Base-by-base conservation (phyloP, 37 sponge, comb jelly and placozoan species). In the Chondrilla cf. caribensis region DNA sequence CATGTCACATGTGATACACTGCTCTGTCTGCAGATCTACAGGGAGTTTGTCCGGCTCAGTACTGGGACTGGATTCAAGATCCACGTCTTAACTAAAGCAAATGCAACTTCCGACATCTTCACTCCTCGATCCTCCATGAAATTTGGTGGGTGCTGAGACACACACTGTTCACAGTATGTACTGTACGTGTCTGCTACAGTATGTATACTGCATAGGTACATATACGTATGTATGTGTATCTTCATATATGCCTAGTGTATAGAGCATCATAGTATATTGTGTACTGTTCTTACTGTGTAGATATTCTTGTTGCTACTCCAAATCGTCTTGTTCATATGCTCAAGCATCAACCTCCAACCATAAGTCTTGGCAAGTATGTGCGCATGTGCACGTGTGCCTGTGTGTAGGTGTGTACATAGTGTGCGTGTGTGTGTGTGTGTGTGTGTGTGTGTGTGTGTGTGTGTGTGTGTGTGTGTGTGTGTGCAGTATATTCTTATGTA, bases 221-320 rank as follows among this genome's bases (percentile, higher is more conserved):
- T 3, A 21, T 77, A 15, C 11, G 9, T 15, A 36, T 73, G 76
- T 15, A 32, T 73, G 40, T 24, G 35, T 5, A 40, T 9, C 35
- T 18, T 37, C 15, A 22, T n/a, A 40, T 41, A 40, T 37, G 17
- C 31, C 11, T 24, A 66, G 68, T 24, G 68, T 22, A 14, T n/a
- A 66, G 25, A 11, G 25, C 68, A 66, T 11, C 31, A 66, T 55
- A 19, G 17, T 47, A 11, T 47, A 47, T 47, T 47, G 2, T 33
- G 15, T 33, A 26, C 32, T 67, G 68, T 38, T 24, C 62, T 24
- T 25, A 32, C 18, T 58, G 0, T 64, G 37, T 57, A 93, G 99
- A 98, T 54, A 93, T 98, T 18, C 71, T 98, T 15, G 87, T 98
- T 78, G 82, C 94, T 41, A 98, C 99, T 38, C 99, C 99, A 28